These are phyloP conservation scores for Geotrypetes seraphini DNA, from an alignment of 2,797 vertebrate species.

Conservation along the genomic window DNA sequence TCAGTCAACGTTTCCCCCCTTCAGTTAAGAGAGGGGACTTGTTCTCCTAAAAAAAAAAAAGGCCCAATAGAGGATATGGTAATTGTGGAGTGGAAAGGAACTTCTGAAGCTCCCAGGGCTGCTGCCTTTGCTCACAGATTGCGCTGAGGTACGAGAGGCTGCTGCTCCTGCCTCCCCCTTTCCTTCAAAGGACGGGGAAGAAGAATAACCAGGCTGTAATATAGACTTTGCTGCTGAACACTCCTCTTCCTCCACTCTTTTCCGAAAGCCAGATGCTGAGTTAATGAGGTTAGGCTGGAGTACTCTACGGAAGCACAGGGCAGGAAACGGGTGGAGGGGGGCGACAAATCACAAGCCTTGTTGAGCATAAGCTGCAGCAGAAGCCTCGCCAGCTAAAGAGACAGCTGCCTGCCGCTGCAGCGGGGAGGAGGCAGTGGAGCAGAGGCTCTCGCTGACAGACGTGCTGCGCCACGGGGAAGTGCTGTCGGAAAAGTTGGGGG, in stretches of 20 bases:
- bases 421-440: constrained; percentile 30
- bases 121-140: too few relatives aligned
- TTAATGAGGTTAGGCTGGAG: constrained; percentile 27
- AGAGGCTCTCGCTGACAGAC: constrained; percentile 43
- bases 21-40: too few relatives aligned
- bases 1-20: too few relatives aligned
- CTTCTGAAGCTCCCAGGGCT: too few relatives aligned
- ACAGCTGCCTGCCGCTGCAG: constrained; percentile 18
- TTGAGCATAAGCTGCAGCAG: constrained; percentile 18
- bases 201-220: not conserved
- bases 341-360: constrained; percentile 38
- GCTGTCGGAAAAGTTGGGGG: constrained; percentile 49
- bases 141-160: too few relatives aligned
- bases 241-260: not conserved
- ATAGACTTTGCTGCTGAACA: not conserved
- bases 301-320: not conserved
- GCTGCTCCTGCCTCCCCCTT: too few relatives aligned
- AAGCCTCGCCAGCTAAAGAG: constrained; percentile 5
- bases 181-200: too few relatives aligned
- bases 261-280: constrained; percentile 7
- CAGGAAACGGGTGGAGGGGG: not conserved
- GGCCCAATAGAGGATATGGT: fast-evolving
- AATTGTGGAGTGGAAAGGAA: not conserved
- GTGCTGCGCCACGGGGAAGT: constrained; percentile 41
- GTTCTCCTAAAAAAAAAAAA: not conserved